Conservation (phyloP, 2,797 vertebrate species). For the Coilia nasus region DNA sequence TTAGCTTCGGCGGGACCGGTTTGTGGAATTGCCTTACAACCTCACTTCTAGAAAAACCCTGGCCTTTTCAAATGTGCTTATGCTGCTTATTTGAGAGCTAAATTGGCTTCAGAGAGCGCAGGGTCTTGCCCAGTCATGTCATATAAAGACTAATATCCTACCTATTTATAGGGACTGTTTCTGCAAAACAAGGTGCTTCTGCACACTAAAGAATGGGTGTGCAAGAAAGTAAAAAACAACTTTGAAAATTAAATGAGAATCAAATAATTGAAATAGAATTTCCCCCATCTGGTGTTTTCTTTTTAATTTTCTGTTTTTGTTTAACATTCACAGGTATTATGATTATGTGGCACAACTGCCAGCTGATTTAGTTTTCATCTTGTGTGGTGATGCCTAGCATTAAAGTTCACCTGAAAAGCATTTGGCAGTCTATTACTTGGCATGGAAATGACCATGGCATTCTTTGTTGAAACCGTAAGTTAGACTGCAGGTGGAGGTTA, state of each 20-base stretch:
- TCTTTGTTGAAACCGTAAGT: background rate
- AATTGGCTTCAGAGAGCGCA: slow-evolving; percentile 14
- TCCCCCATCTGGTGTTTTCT: background rate
- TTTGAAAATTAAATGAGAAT: background rate
- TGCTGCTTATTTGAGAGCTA: slow-evolving; percentile 22
- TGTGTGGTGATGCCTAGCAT: background rate
- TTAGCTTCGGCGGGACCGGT: slow-evolving; percentile 52
- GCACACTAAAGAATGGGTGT: background rate
- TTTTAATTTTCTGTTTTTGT: background rate
- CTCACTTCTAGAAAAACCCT: slow-evolving; percentile 9
- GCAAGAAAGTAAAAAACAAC: background rate
- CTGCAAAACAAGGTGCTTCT: background rate
- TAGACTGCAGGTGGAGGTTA: background rate
- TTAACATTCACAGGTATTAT: background rate
- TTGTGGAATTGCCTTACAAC: slow-evolving; percentile 30
- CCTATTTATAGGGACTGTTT: background rate
- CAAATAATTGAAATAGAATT: background rate
- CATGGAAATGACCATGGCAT: background rate
- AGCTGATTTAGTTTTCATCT: background rate
- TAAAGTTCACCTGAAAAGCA: background rate
- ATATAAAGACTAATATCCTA: slow-evolving; percentile 8
- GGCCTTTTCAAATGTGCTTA: slow-evolving; percentile 21
- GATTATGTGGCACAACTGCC: background rate
- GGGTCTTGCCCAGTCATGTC: background rate
- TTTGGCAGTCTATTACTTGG: background rate